Conservation (phyloP, 2,113 vertebrate genomes). For the Cranoglanis bouderius region DNA sequence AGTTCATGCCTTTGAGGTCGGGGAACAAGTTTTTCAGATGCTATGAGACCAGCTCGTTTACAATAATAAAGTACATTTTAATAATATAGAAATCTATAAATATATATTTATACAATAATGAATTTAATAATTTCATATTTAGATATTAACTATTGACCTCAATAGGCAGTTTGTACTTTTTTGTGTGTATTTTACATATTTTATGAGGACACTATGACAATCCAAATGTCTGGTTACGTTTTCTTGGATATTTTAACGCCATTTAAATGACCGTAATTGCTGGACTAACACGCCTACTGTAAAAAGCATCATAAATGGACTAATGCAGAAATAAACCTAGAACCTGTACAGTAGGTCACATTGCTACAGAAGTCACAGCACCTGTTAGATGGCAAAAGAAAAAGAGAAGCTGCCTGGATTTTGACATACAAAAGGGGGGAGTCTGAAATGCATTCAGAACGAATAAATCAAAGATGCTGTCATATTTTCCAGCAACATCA, state of each 20-base stretch:
- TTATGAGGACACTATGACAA: background rate
- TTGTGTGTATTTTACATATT: background rate
- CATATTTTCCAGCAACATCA: conserved; percentile 41
- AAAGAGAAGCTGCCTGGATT: background rate
- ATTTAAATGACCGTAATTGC: background rate
- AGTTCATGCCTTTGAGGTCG: background rate
- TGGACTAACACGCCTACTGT: background rate
- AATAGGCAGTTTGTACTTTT: background rate
- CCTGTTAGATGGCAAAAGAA: background rate
- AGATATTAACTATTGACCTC: background rate
- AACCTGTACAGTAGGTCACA: background rate
- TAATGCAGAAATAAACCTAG: background rate
- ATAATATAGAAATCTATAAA: no score
- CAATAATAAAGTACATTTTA: no score
- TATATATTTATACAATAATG: no score
- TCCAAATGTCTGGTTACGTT: background rate
- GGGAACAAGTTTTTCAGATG: no score
- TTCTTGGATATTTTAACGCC: background rate
- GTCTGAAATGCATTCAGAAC: background rate
- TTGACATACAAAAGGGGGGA: background rate
- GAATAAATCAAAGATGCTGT: conserved; percentile 40
- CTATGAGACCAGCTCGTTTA: no score
- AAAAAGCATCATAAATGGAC: background rate
- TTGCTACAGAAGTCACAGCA: background rate
- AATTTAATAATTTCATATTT: no score